These are phyloP conservation scores for Drosophila birchii DNA, from an alignment of 2,888 invertebrate species.

Conservation along the genomic window DNA sequence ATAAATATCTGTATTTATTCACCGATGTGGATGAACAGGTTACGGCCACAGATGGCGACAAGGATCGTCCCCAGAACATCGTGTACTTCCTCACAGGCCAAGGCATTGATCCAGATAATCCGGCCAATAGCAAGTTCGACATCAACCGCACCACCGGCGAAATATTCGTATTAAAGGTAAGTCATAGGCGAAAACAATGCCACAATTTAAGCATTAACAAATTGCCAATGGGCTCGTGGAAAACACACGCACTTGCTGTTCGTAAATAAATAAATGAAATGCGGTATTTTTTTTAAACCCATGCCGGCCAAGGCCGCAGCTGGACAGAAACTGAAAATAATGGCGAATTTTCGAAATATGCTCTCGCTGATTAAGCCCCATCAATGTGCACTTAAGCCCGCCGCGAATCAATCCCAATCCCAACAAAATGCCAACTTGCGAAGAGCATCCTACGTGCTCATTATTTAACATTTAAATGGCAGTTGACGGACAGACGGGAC, in stretches of 20 bases:
- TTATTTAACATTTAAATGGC: conserved; percentile 69
- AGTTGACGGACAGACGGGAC: conserved; percentile 32
- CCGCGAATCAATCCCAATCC: conserved; percentile 27
- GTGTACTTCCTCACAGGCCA: conserved; percentile 98
- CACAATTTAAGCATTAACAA: conserved; percentile 57
- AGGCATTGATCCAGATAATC: conserved; percentile 97
- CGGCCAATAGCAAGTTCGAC: conserved; percentile 97
- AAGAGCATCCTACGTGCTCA: conserved; percentile 55
- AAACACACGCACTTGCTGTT: neutral
- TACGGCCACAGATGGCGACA: conserved; percentile 97
- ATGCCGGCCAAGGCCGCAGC: conserved; percentile 39
- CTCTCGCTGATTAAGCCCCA: conserved; percentile 59
- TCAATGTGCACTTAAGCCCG: conserved; percentile 62
- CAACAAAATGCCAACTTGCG: conserved; percentile 46
- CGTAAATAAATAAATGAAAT: conserved; percentile 46
- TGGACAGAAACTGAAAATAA: conserved; percentile 37
- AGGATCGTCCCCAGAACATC: conserved; percentile 96
- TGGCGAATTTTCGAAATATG: conserved; percentile 58
- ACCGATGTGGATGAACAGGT: conserved; percentile 87
- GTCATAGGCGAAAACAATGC: conserved; percentile 54
- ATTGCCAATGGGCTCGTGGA: conserved; percentile 55
- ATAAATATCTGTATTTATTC: conserved; percentile 25
- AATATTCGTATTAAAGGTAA: conserved; percentile 97
- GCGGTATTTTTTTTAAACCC: conserved; percentile 25
- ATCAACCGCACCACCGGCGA: conserved; percentile 98